Base-by-base conservation (phyloP, 2,797 vertebrate genomes). In the Smutsia temminckii region DNA sequence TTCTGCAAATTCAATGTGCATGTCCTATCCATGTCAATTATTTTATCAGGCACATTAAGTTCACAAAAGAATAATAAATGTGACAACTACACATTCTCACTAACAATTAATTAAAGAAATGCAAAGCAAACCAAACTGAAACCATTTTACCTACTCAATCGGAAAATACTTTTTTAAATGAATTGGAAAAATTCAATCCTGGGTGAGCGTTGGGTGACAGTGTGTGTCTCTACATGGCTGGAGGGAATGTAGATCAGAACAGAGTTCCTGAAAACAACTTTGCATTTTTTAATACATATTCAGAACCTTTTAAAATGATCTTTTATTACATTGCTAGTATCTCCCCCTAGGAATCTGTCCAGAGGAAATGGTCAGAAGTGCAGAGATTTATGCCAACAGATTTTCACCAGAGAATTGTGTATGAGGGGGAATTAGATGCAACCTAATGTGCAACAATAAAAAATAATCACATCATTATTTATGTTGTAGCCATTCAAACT, bases 11-110 rank as follows among this genome's bases (percentile, higher is more conserved):
- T 27, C 81, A 68, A 77, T 79, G 42, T 72, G 49, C 21, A 72
- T 81, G 93, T 96, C 37, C 80, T 87, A 90, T n/a, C 57, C n/a
- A 74, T 23, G 40, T 85, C 72, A 92, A 64, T 93, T 94, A 81
- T 64, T 78, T 89, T 69, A 85, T 53, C n/a, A 57, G 25, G 42
- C 29, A 75, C 40, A 37, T 55, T 88, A 85, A 93, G 89, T 89
- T 95, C 51, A 80, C 20, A 71, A 80, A 85, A 66, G 10, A 91
- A 95, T 29, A 89, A 87, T 71, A 93, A 79, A 92, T 17, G 5
- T 42, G 10, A 63, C 84, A 83, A 81, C 8, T 85, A 11, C 12
- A 75, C 42, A 89, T 42, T n/a, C 37, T 74, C 40, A 84, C 14
- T 72, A 90, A 83, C 83, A 51, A 93, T 53, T 46, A 66, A 93